A percentile compares a stretch with the other conserved stretches of the same genome.
Conservation (phyloP, 2,888 invertebrate genomes). For the Andrena trimmerana region DNA sequence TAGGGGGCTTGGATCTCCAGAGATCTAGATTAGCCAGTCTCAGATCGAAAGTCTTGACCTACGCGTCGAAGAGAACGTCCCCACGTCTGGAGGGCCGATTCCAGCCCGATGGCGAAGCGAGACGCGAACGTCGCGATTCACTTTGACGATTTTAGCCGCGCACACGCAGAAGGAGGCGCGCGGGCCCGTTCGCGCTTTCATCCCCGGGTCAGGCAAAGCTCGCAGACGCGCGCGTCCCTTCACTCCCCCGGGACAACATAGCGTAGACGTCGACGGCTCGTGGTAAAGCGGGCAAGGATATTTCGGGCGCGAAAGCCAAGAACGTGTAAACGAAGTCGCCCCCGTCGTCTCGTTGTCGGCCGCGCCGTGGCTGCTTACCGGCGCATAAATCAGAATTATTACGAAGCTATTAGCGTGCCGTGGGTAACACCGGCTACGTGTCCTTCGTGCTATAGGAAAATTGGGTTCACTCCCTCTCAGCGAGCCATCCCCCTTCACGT, state of each 20-base stretch:
- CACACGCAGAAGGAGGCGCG: constrained; percentile 36
- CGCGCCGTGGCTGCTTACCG: constrained; percentile 78
- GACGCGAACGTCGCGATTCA: constrained; percentile 11
- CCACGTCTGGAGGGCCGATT: constrained; percentile 9
- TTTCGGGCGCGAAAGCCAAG: constrained; percentile 73
- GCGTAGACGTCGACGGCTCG: constrained; percentile 69
- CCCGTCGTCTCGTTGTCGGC: constrained; percentile 62
- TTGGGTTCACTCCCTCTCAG: constrained; percentile 51
- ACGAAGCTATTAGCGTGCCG: constrained; percentile 82
- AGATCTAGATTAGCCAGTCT: too few species aligned
- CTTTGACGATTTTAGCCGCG: constrained; percentile 60
- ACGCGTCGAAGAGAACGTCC: neutral
- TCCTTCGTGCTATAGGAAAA: constrained; percentile 74
- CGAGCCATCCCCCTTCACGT: constrained; percentile 47
- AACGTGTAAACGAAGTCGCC: constrained; percentile 74
- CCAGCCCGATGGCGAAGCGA: neutral
- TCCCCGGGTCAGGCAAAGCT: constrained; percentile 69
- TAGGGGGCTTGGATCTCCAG: too few species aligned
- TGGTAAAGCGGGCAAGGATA: constrained; percentile 67
- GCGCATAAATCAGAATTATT: constrained; percentile 83
- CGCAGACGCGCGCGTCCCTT: constrained; percentile 54
- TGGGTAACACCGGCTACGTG: constrained; percentile 81
- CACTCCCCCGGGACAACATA: constrained; percentile 49
- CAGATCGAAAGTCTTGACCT: constrained; percentile 7
- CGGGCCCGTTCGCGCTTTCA: constrained; percentile 54